Evolutionary conservation across 2,797 vertebrate species (phyloP), one percentile per base, ranked within the genome.

Genomic region (Melanitta fusca): DNA sequence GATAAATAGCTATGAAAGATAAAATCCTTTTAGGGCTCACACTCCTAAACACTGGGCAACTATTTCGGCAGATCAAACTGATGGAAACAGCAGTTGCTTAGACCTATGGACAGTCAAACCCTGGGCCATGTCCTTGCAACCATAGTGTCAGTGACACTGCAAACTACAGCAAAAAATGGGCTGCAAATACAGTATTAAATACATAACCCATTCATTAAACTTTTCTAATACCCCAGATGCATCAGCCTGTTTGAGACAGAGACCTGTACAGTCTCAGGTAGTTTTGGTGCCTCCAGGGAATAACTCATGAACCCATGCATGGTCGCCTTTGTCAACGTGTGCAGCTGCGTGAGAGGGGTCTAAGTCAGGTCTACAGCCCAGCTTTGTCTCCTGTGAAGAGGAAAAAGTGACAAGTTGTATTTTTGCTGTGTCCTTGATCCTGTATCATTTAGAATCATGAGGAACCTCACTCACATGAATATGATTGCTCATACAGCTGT

Each of bases 61-160:
- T 81, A 60, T 71, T 89, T 83, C 62, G 86, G 56, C 21, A 93
- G 34, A 78, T 88, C 80, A 81, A 80, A 78, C 54, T 57, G 18
- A 58, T 57, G n/a, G 45, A 85, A 85, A 41, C 21, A 80, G 34
- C 25, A 25, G 43, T 28, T 38, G 13, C 20, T 77, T 10, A 5
- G 66, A 88, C 70, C 47, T 72, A 74, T 28, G 78, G 57, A 49
- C 25, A 91, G 45, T 41, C 38, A 90, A 90, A 62, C 13, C 24
- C 45, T 34, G 10, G 20, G 22, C 68, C 69, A 20, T 51, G 20
- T n/a, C 30, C 79, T 81, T 79, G 34, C 39, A 78, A 15, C 25
- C 27, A 13, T 2, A 57, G 30, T 7, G 12, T 39, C 62, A 53
- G 60, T 36, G n/a, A 6, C n/a, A 41, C 38, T 53, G 58, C 25